Percentiles rank a stretch among this genome's conserved stretches.
These are phyloP conservation scores for Syngnathoides biaculeatus DNA, from an alignment of 2,113 vertebrate genomes.

Conservation along the genomic window DNA sequence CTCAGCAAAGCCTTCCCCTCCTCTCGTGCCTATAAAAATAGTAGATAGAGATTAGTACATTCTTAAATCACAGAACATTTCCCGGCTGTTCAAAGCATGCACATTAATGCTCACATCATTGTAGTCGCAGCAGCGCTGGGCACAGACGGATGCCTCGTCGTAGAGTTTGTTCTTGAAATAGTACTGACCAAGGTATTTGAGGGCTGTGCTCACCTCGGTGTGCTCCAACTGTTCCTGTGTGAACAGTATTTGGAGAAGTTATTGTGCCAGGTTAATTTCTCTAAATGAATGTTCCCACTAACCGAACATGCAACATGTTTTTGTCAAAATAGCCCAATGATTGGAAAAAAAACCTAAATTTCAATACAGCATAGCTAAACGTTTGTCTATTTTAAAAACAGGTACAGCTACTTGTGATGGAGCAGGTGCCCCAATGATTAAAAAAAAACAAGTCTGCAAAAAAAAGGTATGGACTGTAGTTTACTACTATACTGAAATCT, in stretches of 20 bases:
- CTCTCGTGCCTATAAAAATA: conserved; percentile 83
- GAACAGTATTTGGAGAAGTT: background rate
- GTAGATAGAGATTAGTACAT: background rate
- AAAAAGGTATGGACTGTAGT: too few relatives aligned
- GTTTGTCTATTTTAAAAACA: too few relatives aligned
- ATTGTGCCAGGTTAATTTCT: background rate
- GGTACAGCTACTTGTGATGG: too few relatives aligned
- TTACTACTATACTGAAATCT: too few relatives aligned
- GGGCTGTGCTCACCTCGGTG: conserved; percentile 92
- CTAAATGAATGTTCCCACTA: too few relatives aligned
- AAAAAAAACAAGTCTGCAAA: too few relatives aligned
- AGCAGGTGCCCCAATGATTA: too few relatives aligned
- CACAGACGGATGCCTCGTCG: conserved; percentile 93
- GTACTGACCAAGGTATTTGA: conserved; percentile 94
- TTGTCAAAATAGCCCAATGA: too few relatives aligned
- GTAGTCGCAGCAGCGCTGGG: conserved; percentile 96
- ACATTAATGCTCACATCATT: conserved; percentile 87
- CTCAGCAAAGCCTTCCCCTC: conserved; percentile 93
- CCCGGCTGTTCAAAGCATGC: background rate
- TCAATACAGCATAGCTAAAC: too few relatives aligned
- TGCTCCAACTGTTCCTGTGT: conserved; percentile 91
- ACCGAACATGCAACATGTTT: too few relatives aligned
- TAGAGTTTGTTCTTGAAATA: conserved; percentile 97
- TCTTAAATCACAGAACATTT: background rate
- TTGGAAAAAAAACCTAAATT: too few relatives aligned